Evolutionary conservation across 1,140 invertebrate species (phyloP).

Genomic region (Tetranychus cinnabarinus): DNA sequence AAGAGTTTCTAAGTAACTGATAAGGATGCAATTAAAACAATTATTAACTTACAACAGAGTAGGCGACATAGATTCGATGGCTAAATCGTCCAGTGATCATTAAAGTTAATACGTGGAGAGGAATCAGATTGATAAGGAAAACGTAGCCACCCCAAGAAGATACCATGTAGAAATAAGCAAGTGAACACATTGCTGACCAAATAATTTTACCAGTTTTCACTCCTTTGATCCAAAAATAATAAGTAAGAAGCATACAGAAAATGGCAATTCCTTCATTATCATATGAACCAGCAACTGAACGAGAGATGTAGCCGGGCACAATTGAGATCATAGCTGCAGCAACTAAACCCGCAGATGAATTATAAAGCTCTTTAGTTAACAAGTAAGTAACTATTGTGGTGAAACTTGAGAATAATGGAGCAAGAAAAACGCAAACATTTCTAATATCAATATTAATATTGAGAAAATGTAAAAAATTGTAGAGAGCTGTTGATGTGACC

Average conservation of each 20-base stretch:
- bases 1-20: neutral
- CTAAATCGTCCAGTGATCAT: slow-evolving; percentile 85
- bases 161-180: slow-evolving; percentile 98
- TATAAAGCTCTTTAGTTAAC: slow-evolving; percentile 83
- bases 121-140: slow-evolving; percentile 91
- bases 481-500: slow-evolving; percentile 81
- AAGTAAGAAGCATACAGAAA: slow-evolving; percentile 92
- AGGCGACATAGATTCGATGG: slow-evolving; percentile 77
- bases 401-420: slow-evolving; percentile 84
- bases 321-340: slow-evolving; percentile 86
- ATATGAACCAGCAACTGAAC: slow-evolving; percentile 90
- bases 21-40: neutral
- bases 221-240: slow-evolving; percentile 92
- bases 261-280: slow-evolving; percentile 98
- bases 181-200: slow-evolving; percentile 63
- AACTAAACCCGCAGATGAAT: slow-evolving; percentile 70
- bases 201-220: slow-evolving; percentile 84
- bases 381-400: slow-evolving; percentile 87
- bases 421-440: slow-evolving; percentile 92
- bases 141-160: slow-evolving; percentile 97
- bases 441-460: slow-evolving; percentile 88
- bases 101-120: slow-evolving; percentile 75
- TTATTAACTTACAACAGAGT: slow-evolving; percentile 38
- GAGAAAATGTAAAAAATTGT: slow-evolving; percentile 61
- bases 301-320: slow-evolving; percentile 86